Conservation (phyloP, 1,140 invertebrate species). For the Papilio polyxenes region DNA sequence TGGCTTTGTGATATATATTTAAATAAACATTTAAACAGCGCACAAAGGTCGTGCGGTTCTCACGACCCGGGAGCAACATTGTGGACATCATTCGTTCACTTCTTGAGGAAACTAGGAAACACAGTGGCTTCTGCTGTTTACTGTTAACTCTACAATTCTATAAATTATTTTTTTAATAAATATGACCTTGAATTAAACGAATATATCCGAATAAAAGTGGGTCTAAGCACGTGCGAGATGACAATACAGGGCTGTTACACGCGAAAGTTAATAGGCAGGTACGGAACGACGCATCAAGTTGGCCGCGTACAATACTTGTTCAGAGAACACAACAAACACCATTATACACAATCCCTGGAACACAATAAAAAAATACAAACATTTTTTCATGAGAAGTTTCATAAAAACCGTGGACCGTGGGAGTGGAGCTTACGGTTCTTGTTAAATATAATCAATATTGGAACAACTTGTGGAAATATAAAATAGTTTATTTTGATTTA, state of each 20-base stretch:
- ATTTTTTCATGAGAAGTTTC: constrained; percentile 16
- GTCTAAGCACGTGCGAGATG: background rate
- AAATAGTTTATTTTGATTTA: constrained; percentile 4
- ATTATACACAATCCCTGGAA: constrained; percentile 25
- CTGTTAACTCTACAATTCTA: background rate
- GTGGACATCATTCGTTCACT: background rate
- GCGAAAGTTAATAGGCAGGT: background rate
- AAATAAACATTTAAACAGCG: constrained; percentile 29
- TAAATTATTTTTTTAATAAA: background rate
- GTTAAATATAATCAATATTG: background rate
- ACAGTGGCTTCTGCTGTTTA: no score
- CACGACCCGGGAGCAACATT: background rate
- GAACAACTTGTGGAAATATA: background rate
- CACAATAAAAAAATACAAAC: background rate
- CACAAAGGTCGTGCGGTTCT: constrained; percentile 32
- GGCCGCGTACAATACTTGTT: constrained; percentile 2
- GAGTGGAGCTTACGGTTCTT: background rate
- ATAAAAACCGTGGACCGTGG: background rate
- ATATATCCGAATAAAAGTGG: background rate
- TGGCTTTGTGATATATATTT: background rate
- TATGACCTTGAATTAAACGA: background rate
- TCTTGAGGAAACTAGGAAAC: background rate
- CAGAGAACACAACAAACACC: constrained; percentile 29
- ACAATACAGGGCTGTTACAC: background rate
- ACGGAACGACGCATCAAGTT: background rate